These are phyloP conservation scores for Sula dactylatra DNA, from an alignment of 2,113 vertebrate genomes.

Conservation along the genomic window DNA sequence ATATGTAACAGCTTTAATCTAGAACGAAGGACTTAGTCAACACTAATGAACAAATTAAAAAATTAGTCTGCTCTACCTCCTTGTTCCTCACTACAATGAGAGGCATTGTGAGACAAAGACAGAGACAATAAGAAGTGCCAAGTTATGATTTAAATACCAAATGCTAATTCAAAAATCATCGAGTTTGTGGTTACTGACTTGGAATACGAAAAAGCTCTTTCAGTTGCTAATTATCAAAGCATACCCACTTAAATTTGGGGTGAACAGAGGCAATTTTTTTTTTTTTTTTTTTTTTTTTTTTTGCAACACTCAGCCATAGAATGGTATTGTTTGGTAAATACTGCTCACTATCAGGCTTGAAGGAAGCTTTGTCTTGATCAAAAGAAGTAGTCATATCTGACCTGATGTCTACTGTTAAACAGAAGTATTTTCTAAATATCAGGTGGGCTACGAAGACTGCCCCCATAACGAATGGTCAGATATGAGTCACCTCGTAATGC, in stretches of 20 bases:
- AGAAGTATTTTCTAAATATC: neutral
- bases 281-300: neutral
- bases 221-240: neutral
- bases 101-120: neutral
- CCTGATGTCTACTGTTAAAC: neutral
- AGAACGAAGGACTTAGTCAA: neutral
- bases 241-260: neutral
- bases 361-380: neutral
- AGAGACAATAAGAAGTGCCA: neutral
- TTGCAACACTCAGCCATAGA: neutral
- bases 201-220: neutral
- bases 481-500: neutral
- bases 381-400: neutral
- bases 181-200: neutral
- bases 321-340: neutral
- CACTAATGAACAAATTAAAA: neutral
- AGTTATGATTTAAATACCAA: conserved; percentile 17
- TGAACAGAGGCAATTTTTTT: neutral
- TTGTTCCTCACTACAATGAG: neutral
- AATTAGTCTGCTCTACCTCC: neutral
- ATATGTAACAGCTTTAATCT: neutral
- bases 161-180: neutral
- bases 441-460: neutral
- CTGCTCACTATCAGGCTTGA: neutral
- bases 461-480: neutral